phyloP scores from a whole-genome alignment of 2,113 vertebrate genomes.

The Camelus bactrianus region DNA sequence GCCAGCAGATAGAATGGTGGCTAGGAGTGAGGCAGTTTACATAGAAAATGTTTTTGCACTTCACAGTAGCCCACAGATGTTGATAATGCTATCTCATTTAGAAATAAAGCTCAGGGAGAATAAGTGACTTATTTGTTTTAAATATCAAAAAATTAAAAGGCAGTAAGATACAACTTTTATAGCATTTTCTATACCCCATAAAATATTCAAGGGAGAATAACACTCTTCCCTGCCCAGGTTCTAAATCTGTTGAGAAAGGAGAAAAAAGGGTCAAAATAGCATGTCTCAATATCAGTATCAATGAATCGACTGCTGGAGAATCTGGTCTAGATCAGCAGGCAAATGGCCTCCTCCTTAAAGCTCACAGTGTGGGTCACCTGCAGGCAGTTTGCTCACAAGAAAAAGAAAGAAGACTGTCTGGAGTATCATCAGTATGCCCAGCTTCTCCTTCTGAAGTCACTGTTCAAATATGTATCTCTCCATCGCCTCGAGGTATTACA shows the following conservation, averaged over 20 bases:
- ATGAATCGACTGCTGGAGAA: background rate
- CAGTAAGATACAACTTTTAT: background rate
- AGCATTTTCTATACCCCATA: background rate
- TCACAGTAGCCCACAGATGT: background rate
- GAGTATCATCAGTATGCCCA: rapidly evolving
- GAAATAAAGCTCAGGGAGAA: background rate
- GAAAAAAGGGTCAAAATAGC: background rate
- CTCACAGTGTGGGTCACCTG: background rate
- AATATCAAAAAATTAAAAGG: background rate
- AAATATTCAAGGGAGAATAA: background rate
- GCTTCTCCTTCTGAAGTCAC: background rate
- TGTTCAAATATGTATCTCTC: background rate
- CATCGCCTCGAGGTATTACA: background rate
- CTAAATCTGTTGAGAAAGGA: background rate
- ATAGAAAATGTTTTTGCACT: background rate
- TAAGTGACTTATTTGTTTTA: background rate
- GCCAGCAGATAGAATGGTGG: background rate
- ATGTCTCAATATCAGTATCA: background rate
- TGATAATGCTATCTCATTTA: background rate
- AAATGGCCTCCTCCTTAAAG: background rate
- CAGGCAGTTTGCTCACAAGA: background rate
- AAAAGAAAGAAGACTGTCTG: background rate
- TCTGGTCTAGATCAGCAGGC: background rate
- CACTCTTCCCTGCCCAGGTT: background rate
- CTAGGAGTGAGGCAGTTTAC: background rate